Conservation (phyloP, 2,888 invertebrate species). For the Kuschelorhynchus macadamiae region DNA sequence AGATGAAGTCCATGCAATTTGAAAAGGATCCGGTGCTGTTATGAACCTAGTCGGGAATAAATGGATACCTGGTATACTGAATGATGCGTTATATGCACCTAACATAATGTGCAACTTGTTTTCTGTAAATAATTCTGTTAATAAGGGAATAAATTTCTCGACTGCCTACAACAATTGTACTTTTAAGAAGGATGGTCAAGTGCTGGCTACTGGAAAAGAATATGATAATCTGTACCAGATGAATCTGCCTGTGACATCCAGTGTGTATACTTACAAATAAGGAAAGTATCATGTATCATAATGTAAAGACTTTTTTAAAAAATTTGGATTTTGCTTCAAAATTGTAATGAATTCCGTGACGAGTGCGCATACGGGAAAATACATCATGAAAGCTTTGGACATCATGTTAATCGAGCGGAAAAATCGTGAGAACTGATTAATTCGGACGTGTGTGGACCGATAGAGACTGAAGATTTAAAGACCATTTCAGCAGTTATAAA, state of each 20-base stretch:
- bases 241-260: not conserved
- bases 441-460: not conserved
- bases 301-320: slow-evolving; percentile 3
- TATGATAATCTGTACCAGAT: not conserved
- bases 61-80: slow-evolving; percentile 30
- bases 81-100: slow-evolving; percentile 15
- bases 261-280: too few species aligned
- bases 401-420: slow-evolving; percentile 4
- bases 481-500: not conserved
- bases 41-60: slow-evolving; percentile 38
- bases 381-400: slow-evolving; percentile 46
- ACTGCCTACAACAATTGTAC: not conserved
- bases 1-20: not conserved
- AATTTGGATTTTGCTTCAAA: not conserved
- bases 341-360: slow-evolving; percentile 1
- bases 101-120: slow-evolving; percentile 8
- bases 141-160: not conserved
- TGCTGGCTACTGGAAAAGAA: not conserved
- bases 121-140: slow-evolving; percentile 1
- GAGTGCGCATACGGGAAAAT: slow-evolving; percentile 51
- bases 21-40: slow-evolving; percentile 27
- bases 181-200: not conserved
- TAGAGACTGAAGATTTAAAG: not conserved
- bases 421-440: not conserved
- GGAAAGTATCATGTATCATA: slow-evolving; percentile 3